Evolutionary conservation across 2,888 invertebrate genomes (phyloP).

Genomic region (Drosophila prolongata): DNA sequence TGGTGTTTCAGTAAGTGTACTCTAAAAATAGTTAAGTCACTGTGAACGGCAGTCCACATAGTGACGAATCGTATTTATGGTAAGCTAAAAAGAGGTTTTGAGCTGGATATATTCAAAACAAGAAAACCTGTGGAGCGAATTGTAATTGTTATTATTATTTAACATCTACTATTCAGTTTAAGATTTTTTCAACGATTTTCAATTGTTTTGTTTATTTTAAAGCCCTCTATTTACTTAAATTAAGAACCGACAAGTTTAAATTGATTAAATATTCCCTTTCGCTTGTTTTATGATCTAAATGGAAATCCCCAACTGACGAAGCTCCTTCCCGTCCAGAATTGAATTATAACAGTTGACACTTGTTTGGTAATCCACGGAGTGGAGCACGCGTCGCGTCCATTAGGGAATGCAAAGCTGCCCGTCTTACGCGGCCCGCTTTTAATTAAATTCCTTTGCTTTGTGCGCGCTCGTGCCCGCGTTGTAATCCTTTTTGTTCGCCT

Average conservation of each 20-base stretch:
- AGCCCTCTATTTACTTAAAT: too few species aligned
- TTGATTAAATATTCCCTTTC: background rate
- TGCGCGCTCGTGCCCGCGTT: slow-evolving; percentile 55
- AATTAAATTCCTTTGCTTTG: slow-evolving; percentile 73
- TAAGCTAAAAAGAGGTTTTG: too few species aligned
- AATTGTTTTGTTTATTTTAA: background rate
- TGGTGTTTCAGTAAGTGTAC: slow-evolving; percentile 93
- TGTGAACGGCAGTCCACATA: too few species aligned
- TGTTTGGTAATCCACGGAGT: slow-evolving; percentile 52
- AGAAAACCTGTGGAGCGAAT: too few species aligned
- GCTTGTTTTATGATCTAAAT: background rate
- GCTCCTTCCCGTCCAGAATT: slow-evolving; percentile 30
- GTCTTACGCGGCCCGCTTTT: slow-evolving; percentile 53
- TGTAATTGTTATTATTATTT: too few species aligned
- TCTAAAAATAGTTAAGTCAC: background rate
- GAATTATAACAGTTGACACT: slow-evolving; percentile 52
- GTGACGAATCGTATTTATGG: too few species aligned
- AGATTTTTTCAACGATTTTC: too few species aligned
- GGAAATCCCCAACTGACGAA: slow-evolving; percentile 4
- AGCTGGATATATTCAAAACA: too few species aligned
- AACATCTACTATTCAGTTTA: too few species aligned
- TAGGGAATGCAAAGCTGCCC: slow-evolving; percentile 25
- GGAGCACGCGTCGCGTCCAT: slow-evolving; percentile 42
- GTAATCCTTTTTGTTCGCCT: slow-evolving; percentile 70
- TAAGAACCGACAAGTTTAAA: too few species aligned